A percentile compares a stretch with the other conserved stretches of the same genome.
phyloP scores from a whole-genome alignment of 2,113 vertebrate genomes.

The Dolichallabes microphthalmus region DNA sequence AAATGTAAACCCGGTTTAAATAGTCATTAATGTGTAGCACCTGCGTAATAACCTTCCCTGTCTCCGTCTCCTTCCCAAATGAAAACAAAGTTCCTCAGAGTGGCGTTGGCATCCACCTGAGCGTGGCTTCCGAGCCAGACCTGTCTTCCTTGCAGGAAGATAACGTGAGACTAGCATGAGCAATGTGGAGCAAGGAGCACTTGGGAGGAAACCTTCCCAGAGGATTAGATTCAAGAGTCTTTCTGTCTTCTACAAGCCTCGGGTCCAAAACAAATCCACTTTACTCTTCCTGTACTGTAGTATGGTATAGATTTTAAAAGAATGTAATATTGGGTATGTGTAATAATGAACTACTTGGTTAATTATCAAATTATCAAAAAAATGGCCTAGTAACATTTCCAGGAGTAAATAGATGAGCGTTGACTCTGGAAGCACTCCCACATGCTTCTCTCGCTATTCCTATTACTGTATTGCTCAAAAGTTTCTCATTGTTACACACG shows the following conservation, averaged over 20 bases:
- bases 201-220: constrained; percentile 43
- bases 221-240: constrained; percentile 49
- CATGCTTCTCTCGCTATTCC: neutral
- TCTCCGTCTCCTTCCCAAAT: constrained; percentile 58
- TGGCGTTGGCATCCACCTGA: constrained; percentile 5
- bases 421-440: neutral
- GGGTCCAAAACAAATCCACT: neutral
- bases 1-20: constrained; percentile 65
- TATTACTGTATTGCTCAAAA: too few relatives aligned
- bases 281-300: neutral
- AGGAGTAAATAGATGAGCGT: neutral
- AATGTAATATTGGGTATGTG: neutral
- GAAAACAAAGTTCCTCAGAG: constrained; percentile 43
- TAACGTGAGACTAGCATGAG: neutral
- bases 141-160: neutral
- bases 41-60: constrained; percentile 56
- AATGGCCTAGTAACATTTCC: neutral
- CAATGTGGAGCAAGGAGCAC: constrained; percentile 30
- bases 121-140: constrained; percentile 18
- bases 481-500: too few relatives aligned
- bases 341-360: neutral
- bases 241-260: constrained; percentile 33
- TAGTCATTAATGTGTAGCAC: constrained; percentile 62
- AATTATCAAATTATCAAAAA: neutral
- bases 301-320: neutral